These are phyloP conservation scores for Holotrichia oblita DNA, from an alignment of 1,140 invertebrate genomes.

Conservation along the genomic window DNA sequence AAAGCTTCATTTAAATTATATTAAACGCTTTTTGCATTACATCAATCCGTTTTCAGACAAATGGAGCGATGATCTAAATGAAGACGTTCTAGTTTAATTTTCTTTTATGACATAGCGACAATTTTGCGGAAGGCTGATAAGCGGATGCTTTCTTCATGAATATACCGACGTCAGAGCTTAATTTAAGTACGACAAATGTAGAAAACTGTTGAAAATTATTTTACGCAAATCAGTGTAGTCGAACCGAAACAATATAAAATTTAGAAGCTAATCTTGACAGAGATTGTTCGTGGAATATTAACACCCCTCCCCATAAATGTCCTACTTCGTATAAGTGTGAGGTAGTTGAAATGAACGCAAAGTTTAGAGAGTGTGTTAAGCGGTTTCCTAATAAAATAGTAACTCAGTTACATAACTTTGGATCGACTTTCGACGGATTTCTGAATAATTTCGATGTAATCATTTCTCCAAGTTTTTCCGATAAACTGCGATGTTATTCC, in stretches of 20 bases:
- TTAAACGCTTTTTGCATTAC: conserved; percentile 40
- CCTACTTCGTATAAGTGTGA: neutral
- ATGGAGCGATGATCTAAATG: neutral
- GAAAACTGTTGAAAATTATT: conserved; percentile 44
- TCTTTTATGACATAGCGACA: neutral
- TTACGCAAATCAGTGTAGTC: conserved; percentile 47
- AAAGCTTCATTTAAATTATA: conserved; percentile 49
- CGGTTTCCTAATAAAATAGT: conserved; percentile 37
- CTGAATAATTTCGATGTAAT: conserved; percentile 32
- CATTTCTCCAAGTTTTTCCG: conserved; percentile 15
- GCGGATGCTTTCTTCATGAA: conserved; percentile 5
- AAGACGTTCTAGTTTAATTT: neutral
- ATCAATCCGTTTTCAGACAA: conserved; percentile 3
- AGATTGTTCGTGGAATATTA: conserved; percentile 36
- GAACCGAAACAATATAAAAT: conserved; percentile 46
- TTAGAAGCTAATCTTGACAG: conserved; percentile 44
- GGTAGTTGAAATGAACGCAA: neutral
- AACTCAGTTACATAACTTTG: conserved; percentile 28
- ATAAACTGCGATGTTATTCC: conserved; percentile 2
- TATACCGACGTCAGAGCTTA: neutral
- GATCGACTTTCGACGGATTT: neutral
- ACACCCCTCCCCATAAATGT: neutral
- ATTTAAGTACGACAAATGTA: conserved; percentile 44
- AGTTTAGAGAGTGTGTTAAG: conserved; percentile 1
- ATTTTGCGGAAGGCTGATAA: neutral